Percentiles rank a stretch among this genome's conserved stretches.
These are phyloP conservation scores for Peromyscus californicus DNA, from an alignment of 2,113 vertebrate genomes.

Conservation along the genomic window DNA sequence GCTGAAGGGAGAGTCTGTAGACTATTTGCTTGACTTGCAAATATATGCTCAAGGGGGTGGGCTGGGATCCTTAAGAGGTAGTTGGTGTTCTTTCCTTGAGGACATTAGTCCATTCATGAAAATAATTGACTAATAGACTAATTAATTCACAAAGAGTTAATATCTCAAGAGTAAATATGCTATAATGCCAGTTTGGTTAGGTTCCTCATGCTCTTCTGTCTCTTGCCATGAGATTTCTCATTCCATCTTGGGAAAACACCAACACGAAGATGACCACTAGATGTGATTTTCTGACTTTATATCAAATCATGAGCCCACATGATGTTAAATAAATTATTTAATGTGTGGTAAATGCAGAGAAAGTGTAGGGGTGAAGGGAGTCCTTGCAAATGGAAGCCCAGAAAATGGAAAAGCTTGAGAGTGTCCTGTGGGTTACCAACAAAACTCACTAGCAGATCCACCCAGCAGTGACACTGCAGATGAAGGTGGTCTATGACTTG, in stretches of 20 bases:
- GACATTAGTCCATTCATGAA: not conserved
- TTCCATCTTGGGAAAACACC: not conserved
- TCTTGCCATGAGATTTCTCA: not conserved
- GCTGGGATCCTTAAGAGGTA: not conserved
- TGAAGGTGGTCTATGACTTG: not conserved
- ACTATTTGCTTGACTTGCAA: not conserved
- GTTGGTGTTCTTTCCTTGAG: not conserved
- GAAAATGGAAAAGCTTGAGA: not conserved
- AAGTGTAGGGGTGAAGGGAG: accelerated
- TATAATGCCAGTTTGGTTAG: not conserved
- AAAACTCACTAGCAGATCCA: not conserved
- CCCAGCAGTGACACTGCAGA: not conserved
- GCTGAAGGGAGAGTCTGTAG: not conserved
- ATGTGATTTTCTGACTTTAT: not conserved
- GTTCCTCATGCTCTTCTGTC: not conserved
- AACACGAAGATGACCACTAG: not conserved
- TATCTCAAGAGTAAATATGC: too few species aligned
- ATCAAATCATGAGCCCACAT: not conserved
- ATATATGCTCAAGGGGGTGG: not conserved
- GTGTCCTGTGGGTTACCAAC: not conserved
- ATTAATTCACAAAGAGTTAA: not conserved
- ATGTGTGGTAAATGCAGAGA: not conserved
- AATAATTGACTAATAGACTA: not conserved
- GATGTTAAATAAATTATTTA: not conserved
- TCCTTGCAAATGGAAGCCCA: too few species aligned